Evolutionary conservation across 1,140 invertebrate species (phyloP).

Genomic region (Brachionus rotundiformis): DNA sequence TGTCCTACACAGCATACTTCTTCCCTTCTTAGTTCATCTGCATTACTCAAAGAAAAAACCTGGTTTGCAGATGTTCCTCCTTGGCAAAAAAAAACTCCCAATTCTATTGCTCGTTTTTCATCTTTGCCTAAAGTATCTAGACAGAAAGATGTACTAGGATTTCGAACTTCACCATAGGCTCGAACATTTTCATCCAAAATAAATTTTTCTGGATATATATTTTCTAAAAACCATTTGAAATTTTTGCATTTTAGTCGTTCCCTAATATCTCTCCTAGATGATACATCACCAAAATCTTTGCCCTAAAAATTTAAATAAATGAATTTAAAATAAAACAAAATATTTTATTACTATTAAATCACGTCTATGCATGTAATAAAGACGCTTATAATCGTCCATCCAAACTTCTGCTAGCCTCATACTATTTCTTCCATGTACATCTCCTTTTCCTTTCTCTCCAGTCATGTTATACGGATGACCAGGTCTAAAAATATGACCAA

Average conservation of each 20-base stretch:
- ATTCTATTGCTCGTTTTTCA: slow-evolving; percentile 65
- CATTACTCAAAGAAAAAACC: slow-evolving; percentile 73
- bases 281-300: slow-evolving; percentile 66
- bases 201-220: slow-evolving; percentile 74
- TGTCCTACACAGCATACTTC: slow-evolving; percentile 68
- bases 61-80: slow-evolving; percentile 68
- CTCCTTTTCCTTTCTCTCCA: slow-evolving; percentile 39
- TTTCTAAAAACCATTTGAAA: slow-evolving; percentile 96
- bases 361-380: slow-evolving; percentile 51
- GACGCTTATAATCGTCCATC: slow-evolving; percentile 71
- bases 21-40: slow-evolving; percentile 75
- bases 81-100: slow-evolving; percentile 78
- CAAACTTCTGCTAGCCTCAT: slow-evolving; percentile 85
- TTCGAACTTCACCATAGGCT: slow-evolving; percentile 72
- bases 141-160: slow-evolving; percentile 70
- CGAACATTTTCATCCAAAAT: slow-evolving; percentile 74
- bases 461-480: slow-evolving; percentile 54
- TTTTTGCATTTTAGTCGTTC: slow-evolving; percentile 83
- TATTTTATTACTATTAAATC: slow-evolving; percentile 23
- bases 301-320: slow-evolving; percentile 59
- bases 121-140: slow-evolving; percentile 77
- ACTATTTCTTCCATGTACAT: slow-evolving; percentile 48
- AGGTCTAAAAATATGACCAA: slow-evolving; percentile 52
- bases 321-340: not conserved
- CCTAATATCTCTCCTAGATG: slow-evolving; percentile 60